Evolutionary conservation across 2,888 invertebrate species (phyloP), one percentile per base, ranked within the genome.

Genomic region (Drosophila cognata): DNA sequence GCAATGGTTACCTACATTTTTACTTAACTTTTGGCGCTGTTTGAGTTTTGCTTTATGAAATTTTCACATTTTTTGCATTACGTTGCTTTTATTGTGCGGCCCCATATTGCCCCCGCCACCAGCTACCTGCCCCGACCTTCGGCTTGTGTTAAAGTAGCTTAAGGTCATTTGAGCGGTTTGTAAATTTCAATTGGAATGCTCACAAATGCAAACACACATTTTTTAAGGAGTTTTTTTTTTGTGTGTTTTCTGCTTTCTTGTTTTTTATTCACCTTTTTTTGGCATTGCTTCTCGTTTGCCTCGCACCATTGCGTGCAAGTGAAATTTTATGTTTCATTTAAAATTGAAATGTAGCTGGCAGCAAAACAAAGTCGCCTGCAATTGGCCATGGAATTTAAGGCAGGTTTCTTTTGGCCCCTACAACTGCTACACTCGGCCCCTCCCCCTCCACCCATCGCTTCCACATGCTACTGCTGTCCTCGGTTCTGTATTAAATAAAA

Each of bases 41-140:
- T 83, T 83, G 83, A 74, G 83, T 82, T 85, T 83, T 79, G 83
- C 79, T 85, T 85, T 83, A 82, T 85, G 71, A 79, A 83, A 85
- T 83, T 79, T 83, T 83, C 69, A 85, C 84, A 81, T 71, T 78
- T 79, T 77, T 69, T 67, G 74, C 68, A 66, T 80, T 80, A 71
- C 71, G 73, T 72, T 83, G 67, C 67, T 78, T 71, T 75, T 76
- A 64, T 80, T 76, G 57, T 79, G 48, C n/a, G 48, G 46, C 60
- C 21, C 58, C 33, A 35, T 36, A 57, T 25, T 63, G 31, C 10
- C 11, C 6, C 31, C 13, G 29, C 38, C 56, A 21, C 18, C 74
- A 36, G 16, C 18, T 7, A 13, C 31, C 8, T 33, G 28, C 43
- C 21, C 48, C 71, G 65, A 56, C 67, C 63, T 61, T 66, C 62